Percentiles rank a stretch among this genome's conserved stretches.
Conservation (phyloP, 2,888 invertebrate genomes). For the Synanthedon formicaeformis region DNA sequence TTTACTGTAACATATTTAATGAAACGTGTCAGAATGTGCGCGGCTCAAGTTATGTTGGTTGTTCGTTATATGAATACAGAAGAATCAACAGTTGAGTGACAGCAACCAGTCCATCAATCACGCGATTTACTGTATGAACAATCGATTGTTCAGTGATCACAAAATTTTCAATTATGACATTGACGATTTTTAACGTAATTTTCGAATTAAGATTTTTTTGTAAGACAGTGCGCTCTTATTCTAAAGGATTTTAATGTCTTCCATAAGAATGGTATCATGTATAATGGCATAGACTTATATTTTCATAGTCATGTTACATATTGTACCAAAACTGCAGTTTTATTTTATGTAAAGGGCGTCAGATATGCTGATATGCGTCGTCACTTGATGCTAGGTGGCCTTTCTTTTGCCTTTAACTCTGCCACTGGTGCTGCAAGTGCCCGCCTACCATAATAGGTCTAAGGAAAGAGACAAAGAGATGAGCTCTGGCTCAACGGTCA, state of each 20-base stretch:
- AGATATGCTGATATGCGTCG: too few relatives aligned
- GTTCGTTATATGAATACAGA: not conserved
- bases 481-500: too few relatives aligned
- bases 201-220: too few relatives aligned
- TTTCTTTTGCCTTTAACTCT: too few relatives aligned
- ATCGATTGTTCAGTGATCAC: conserved; percentile 9
- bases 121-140: conserved; percentile 6
- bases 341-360: too few relatives aligned
- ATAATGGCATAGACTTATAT: not conserved
- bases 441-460: too few relatives aligned
- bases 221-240: too few relatives aligned
- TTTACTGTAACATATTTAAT: not conserved
- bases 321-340: not conserved
- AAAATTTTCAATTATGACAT: not conserved
- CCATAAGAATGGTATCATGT: not conserved
- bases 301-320: too few relatives aligned
- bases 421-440: too few relatives aligned
- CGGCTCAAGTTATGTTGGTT: not conserved
- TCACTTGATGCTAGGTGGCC: too few relatives aligned
- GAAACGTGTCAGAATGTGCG: not conserved
- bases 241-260: too few relatives aligned
- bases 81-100: conserved; percentile 10
- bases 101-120: conserved; percentile 11
- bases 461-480: too few relatives aligned
- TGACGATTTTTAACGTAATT: not conserved